These are phyloP conservation scores for Drosophila varians DNA, from an alignment of 1,140 invertebrate species.

Conservation along the genomic window DNA sequence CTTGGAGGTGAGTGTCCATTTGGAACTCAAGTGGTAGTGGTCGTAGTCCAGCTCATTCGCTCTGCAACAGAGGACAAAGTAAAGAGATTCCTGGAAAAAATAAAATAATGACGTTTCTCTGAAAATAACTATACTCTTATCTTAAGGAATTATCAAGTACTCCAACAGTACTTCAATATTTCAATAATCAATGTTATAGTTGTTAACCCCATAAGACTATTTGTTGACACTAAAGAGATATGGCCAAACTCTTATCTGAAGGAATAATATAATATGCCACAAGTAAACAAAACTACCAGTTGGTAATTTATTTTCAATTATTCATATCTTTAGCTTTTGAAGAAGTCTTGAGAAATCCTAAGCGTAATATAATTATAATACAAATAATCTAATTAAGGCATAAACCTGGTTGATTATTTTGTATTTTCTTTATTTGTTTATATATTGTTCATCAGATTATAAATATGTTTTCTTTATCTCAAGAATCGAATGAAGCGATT, in stretches of 20 bases:
- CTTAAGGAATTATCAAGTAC: neutral
- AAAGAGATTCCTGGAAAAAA: neutral
- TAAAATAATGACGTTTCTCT: neutral
- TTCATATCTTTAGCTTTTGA: no score
- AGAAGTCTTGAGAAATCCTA: neutral
- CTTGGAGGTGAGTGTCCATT: neutral
- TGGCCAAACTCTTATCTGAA: neutral
- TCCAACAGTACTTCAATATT: no score
- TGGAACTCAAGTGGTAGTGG: neutral
- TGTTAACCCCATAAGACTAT: no score
- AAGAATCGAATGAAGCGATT: slow-evolving; percentile 61
- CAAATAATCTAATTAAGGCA: neutral
- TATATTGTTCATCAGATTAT: neutral
- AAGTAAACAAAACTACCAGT: neutral
- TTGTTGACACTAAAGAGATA: no score
- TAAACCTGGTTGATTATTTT: neutral
- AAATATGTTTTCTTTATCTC: slow-evolving; percentile 9
- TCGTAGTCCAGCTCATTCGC: neutral
- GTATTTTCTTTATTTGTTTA: neutral
- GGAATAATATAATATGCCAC: neutral
- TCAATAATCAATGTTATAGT: neutral
- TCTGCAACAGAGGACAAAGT: neutral
- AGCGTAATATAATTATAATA: no score
- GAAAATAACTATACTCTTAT: neutral
- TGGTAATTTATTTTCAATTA: no score